Evolutionary conservation across 2,888 invertebrate species (phyloP).

Genomic region (Strigamia crassipes): DNA sequence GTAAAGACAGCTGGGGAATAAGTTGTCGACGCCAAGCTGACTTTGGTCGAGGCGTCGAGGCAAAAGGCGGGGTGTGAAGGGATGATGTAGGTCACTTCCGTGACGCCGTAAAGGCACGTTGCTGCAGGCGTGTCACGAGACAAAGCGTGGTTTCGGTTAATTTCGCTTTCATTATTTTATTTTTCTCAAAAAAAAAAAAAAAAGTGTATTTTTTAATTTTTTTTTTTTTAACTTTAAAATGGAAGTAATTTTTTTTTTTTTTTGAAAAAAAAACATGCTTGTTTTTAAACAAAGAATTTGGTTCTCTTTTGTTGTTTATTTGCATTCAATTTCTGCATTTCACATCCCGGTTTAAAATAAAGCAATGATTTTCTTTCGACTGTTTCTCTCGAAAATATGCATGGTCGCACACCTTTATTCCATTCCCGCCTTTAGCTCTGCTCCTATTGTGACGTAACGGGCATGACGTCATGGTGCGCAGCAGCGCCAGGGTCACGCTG

Average conservation of each 20-base stretch:
- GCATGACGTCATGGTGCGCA: slow-evolving; percentile 6
- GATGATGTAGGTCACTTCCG: slow-evolving; percentile 43
- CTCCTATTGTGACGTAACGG: slow-evolving; percentile 32
- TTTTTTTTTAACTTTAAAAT: background rate
- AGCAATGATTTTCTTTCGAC: background rate
- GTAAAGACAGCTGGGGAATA: background rate
- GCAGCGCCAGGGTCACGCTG: slow-evolving; percentile 30
- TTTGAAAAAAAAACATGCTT: background rate
- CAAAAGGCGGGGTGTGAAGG: slow-evolving; percentile 24
- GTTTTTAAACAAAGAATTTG: no score
- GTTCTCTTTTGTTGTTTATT: no score
- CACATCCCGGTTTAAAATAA: background rate
- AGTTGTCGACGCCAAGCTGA: background rate
- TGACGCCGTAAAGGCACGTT: slow-evolving; percentile 8
- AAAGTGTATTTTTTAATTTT: no score
- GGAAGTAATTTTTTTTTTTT: background rate
- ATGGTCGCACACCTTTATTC: slow-evolving; percentile 10
- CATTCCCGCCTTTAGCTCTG: background rate
- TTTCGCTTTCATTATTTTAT: background rate
- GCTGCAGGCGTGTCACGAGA: background rate
- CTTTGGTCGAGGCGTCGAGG: background rate
- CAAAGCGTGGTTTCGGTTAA: background rate
- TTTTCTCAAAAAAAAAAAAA: background rate
- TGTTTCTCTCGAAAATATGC: slow-evolving; percentile 1
- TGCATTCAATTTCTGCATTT: background rate